Conservation (phyloP, 35 echinoderm and acorn worm species). For the Strongylocentrotus purpuratus region DNA sequence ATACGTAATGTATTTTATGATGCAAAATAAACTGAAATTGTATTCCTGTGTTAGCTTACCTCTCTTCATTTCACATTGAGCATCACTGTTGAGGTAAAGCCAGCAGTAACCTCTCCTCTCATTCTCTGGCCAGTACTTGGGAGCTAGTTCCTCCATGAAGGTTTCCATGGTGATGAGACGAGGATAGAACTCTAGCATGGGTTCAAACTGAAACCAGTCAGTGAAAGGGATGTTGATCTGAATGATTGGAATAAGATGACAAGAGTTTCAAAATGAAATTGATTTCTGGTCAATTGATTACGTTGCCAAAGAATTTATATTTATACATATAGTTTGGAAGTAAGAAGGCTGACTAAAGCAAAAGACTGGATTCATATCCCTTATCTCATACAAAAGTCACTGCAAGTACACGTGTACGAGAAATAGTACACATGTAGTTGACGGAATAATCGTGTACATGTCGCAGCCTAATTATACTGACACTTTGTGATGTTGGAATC, state of each 20-base stretch:
- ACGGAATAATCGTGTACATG: no score
- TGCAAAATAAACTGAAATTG: not conserved
- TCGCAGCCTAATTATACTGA: not conserved
- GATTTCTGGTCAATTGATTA: no score
- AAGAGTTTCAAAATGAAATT: no score
- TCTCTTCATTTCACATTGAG: constrained; percentile 73
- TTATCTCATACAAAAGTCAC: no score
- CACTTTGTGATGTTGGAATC: not conserved
- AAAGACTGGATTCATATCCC: no score
- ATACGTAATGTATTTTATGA: not conserved
- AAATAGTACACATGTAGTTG: no score
- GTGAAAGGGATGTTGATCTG: constrained; percentile 79
- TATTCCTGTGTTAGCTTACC: constrained; percentile 44
- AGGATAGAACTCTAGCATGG: constrained; percentile 72
- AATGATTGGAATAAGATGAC: constrained; percentile 4
- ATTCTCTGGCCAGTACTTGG: constrained; percentile 69
- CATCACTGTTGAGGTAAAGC: constrained; percentile 43
- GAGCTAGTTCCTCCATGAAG: constrained; percentile 87
- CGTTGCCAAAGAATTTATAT: not conserved
- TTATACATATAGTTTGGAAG: no score
- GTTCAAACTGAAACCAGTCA: constrained; percentile 79
- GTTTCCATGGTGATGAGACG: constrained; percentile 89
- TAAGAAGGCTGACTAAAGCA: no score
- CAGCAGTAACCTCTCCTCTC: constrained; percentile 79
- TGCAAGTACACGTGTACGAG: no score